Percentiles rank a stretch among this genome's conserved stretches.
These are phyloP conservation scores for Papilio polytes DNA, from an alignment of 1,140 invertebrate genomes.

Conservation along the genomic window DNA sequence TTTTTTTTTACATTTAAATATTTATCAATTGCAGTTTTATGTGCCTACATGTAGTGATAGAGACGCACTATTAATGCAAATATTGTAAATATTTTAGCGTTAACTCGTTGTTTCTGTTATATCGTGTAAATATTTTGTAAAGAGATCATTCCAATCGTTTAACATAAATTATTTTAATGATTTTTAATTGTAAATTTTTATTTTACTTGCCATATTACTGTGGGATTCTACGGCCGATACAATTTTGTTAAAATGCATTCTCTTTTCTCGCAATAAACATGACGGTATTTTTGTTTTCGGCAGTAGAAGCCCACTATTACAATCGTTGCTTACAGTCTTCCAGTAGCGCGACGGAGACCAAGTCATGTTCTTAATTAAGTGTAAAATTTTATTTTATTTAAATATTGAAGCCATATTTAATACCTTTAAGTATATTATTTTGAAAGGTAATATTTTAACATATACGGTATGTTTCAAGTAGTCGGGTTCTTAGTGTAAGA, in stretches of 20 bases:
- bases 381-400: background rate
- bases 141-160: conserved; percentile 77
- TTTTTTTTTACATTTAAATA: background rate
- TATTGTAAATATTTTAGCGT: conserved; percentile 46
- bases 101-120: conserved; percentile 69
- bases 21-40: background rate
- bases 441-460: conserved; percentile 44
- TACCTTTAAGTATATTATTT: conserved; percentile 10
- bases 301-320: background rate
- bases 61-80: conserved; percentile 27
- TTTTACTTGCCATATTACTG: conserved; percentile 79
- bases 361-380: conserved; percentile 64
- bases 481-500: no score
- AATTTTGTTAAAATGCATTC: background rate
- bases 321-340: conserved; percentile 58
- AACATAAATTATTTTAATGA: conserved; percentile 77
- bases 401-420: conserved; percentile 3
- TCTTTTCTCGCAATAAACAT: background rate
- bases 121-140: conserved; percentile 76
- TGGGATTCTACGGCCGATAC: conserved; percentile 36
- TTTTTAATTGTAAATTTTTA: no score
- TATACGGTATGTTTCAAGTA: background rate
- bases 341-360: conserved; percentile 51
- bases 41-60: conserved; percentile 27
- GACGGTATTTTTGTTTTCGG: background rate